These are phyloP conservation scores for Montipora sp. DNA, from an alignment of 64 coral and sea anemone genomes.

Conservation along the genomic window DNA sequence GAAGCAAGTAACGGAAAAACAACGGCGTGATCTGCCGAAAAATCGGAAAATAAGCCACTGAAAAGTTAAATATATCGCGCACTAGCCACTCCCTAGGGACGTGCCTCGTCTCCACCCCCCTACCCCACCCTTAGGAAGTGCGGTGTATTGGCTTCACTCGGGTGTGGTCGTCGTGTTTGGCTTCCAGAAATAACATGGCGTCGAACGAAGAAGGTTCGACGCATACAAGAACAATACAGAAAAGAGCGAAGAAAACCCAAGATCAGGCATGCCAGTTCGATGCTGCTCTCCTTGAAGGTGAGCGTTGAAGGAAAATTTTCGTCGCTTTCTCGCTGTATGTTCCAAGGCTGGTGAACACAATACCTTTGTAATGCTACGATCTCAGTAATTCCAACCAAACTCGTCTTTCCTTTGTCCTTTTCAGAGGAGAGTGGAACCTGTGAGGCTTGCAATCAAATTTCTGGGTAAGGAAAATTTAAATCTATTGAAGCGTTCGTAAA, in stretches of 20 bases:
- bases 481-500: not conserved
- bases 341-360: constrained; percentile 45
- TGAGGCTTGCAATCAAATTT: constrained; percentile 87
- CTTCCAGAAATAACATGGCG: constrained; percentile 95
- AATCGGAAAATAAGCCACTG: not conserved
- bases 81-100: constrained; percentile 43
- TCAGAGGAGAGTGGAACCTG: constrained; percentile 92
- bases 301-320: constrained; percentile 9
- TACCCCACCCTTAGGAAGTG: constrained; percentile 81
- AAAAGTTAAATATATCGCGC: not conserved
- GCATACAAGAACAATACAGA: constrained; percentile 91
- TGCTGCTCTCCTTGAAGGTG: constrained; percentile 97
- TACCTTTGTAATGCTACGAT: constrained; percentile 42
- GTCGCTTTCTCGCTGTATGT: not conserved
- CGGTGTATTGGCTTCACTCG: constrained; percentile 78
- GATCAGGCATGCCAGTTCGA: constrained; percentile 99
- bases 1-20: not conserved
- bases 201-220: constrained; percentile 95
- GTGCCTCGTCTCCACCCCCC: constrained; percentile 63
- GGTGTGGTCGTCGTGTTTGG: constrained; percentile 92
- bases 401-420: constrained; percentile 74
- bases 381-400: constrained; percentile 50
- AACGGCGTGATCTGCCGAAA: too few relatives aligned
- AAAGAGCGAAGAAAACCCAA: constrained; percentile 98
- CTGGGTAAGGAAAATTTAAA: constrained; percentile 76